Conservation (phyloP, 92 coral and sea anemone species). For the Bergia puertoricense region DNA sequence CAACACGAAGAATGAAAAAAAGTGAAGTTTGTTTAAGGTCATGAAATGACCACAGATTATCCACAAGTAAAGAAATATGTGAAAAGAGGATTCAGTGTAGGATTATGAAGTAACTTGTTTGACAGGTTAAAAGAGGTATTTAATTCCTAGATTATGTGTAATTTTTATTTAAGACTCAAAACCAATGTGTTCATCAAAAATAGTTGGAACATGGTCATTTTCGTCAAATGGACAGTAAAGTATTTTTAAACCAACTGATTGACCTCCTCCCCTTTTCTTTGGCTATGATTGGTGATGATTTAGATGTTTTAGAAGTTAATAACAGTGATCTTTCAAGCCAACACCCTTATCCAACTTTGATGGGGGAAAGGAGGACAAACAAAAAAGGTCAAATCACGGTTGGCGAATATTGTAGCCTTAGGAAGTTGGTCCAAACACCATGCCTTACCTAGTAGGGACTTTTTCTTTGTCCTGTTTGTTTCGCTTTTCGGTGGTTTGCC, state of each 20-base stretch:
- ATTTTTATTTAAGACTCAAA: not conserved
- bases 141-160: not conserved
- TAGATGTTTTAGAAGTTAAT: not conserved
- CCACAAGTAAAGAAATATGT: not conserved
- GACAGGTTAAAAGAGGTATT: conserved; percentile 5
- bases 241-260: not conserved
- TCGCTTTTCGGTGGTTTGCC: too few relatives aligned
- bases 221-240: not conserved
- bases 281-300: not conserved
- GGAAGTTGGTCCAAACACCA: not conserved
- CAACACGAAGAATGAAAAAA: not conserved
- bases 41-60: not conserved
- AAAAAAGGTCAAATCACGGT: not conserved
- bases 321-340: too few relatives aligned
- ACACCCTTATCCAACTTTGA: not conserved
- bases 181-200: not conserved
- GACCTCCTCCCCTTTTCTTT: not conserved
- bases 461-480: not conserved
- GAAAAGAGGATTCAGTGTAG: not conserved
- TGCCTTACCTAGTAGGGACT: not conserved
- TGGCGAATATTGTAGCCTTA: not conserved
- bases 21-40: conserved; percentile 7
- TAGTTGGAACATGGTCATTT: not conserved
- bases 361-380: not conserved
- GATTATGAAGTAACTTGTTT: not conserved